phyloP scores from a whole-genome alignment of 2,888 invertebrate genomes.

The Dryococelus australis region DNA sequence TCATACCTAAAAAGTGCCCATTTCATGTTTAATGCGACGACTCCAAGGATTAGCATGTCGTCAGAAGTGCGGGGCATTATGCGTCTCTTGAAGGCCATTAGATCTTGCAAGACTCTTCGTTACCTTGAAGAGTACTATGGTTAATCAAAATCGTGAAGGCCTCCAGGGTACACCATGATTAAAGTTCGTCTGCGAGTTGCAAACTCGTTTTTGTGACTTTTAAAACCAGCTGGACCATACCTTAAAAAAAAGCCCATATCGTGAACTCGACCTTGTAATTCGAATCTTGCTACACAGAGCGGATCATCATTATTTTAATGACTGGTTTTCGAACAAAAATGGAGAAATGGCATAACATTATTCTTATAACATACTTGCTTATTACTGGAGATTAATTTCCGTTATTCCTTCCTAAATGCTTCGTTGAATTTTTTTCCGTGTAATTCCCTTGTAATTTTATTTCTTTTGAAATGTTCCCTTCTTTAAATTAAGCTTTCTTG shows the following conservation, averaged over 20 bases:
- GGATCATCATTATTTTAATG: not conserved
- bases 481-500: too few relatives aligned
- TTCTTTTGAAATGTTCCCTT: too few relatives aligned
- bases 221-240: not conserved
- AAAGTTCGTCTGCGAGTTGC: not conserved
- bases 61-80: too few relatives aligned
- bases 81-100: too few relatives aligned
- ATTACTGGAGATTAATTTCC: not conserved
- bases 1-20: too few relatives aligned
- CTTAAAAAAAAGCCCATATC: not conserved
- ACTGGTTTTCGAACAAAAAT: not conserved
- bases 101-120: too few relatives aligned
- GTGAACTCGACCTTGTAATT: not conserved
- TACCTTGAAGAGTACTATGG: not conserved
- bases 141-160: slow-evolving; percentile 8
- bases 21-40: too few relatives aligned
- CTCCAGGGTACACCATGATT: not conserved
- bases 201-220: not conserved
- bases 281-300: not conserved
- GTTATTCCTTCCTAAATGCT: not conserved
- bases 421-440: too few relatives aligned
- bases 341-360: not conserved
- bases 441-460: too few relatives aligned
- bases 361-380: not conserved
- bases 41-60: too few relatives aligned